phyloP scores from a whole-genome alignment of 2,797 vertebrate species.

The Ptychobarbus kaznakovi region DNA sequence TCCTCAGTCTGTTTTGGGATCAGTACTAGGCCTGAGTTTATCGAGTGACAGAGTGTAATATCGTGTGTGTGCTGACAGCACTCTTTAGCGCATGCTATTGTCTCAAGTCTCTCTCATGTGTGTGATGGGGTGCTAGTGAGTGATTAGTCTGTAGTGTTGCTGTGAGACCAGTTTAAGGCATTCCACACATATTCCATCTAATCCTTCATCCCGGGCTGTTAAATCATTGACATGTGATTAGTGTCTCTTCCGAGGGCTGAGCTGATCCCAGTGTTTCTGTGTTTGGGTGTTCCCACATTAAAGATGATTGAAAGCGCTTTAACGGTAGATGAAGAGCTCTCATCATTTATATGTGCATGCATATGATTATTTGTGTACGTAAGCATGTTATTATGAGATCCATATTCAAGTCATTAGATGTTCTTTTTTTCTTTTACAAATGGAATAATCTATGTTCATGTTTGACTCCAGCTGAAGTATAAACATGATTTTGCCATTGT shows the following conservation, averaged over 20 bases:
- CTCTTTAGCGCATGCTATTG: conserved; percentile 23
- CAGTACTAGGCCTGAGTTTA: not conserved
- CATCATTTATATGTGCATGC: not conserved
- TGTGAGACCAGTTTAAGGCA: conserved; percentile 73
- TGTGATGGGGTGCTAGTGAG: conserved; percentile 58
- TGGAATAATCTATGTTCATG: not conserved
- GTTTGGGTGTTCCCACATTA: conserved; percentile 27
- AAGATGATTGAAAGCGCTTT: not conserved
- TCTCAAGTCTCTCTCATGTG: conserved; percentile 18
- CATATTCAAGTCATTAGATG: not conserved
- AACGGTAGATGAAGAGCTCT: not conserved
- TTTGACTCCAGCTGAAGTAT: not conserved
- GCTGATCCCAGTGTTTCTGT: conserved; percentile 27
- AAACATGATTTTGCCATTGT: not conserved
- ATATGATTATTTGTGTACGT: not conserved
- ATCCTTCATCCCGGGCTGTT: conserved; percentile 72
- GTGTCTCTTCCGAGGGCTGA: conserved; percentile 54
- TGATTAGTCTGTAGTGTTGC: conserved; percentile 70
- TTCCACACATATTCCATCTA: conserved; percentile 72
- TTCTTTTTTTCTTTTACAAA: not conserved
- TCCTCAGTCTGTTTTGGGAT: not conserved
- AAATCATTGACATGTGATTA: conserved; percentile 78
- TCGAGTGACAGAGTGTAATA: conserved; percentile 24
- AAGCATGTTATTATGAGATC: not conserved
- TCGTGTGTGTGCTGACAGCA: conserved; percentile 21